phyloP scores from a whole-genome alignment of 2,888 invertebrate genomes.

The Leptinotarsa haldemani region DNA sequence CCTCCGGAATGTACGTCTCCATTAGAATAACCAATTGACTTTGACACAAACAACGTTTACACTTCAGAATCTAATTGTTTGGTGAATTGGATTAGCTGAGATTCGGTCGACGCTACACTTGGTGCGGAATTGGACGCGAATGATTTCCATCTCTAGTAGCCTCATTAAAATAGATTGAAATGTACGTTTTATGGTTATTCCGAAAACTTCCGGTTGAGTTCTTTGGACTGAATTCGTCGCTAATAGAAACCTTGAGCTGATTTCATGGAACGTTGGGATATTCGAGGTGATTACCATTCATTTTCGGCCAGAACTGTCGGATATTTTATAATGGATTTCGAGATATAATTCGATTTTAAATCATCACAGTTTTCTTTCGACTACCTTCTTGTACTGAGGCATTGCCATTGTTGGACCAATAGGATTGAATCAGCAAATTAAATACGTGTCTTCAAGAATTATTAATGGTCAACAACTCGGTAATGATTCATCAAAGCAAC shows the following conservation, averaged over 20 bases:
- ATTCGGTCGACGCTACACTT: constrained; percentile 24
- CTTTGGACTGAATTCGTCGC: background rate
- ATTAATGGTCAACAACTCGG: too few relatives aligned
- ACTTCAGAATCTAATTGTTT: constrained; percentile 40
- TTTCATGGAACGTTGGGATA: background rate
- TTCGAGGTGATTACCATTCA: background rate
- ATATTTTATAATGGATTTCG: background rate
- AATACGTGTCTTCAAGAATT: too few relatives aligned
- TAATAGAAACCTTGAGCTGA: constrained; percentile 11
- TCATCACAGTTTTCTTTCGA: too few relatives aligned
- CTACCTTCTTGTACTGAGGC: too few relatives aligned
- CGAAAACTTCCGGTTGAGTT: constrained; percentile 18
- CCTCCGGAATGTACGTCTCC: constrained; percentile 39
- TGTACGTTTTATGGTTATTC: constrained; percentile 26
- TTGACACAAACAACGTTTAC: constrained; percentile 43
- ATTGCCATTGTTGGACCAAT: too few relatives aligned
- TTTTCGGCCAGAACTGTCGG: background rate
- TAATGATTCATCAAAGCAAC: too few relatives aligned
- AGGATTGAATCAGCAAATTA: too few relatives aligned
- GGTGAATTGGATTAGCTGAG: constrained; percentile 30
- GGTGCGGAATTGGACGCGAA: constrained; percentile 13
- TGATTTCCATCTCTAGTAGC: constrained; percentile 28
- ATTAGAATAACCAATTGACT: constrained; percentile 47
- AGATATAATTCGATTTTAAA: background rate
- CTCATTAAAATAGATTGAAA: constrained; percentile 28